A percentile compares a stretch with the other conserved stretches of the same genome.
phyloP scores from a whole-genome alignment of 2,888 invertebrate species.

The Pterobdella sp. region DNA sequence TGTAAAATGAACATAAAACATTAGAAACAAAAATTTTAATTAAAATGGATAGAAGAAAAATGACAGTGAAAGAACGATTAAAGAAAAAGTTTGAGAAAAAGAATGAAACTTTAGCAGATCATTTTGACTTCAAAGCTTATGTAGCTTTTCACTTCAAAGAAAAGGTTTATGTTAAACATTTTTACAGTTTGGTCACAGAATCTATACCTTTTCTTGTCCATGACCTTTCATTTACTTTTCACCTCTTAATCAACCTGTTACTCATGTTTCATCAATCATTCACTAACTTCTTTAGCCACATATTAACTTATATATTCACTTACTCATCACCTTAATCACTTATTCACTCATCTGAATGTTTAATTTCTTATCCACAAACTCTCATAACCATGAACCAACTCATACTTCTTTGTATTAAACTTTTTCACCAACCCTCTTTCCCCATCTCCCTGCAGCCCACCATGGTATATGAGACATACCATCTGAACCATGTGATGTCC shows the following conservation, averaged over 20 bases:
- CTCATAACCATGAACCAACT: background rate
- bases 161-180: slow-evolving; percentile 43
- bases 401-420: background rate
- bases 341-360: background rate
- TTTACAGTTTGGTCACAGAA: too few species aligned
- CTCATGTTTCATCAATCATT: too few species aligned
- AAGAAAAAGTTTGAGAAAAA: slow-evolving; percentile 47
- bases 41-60: background rate
- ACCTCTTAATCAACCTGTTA: too few species aligned
- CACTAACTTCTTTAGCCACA: background rate
- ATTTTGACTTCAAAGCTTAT: slow-evolving; percentile 50
- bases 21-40: too few species aligned
- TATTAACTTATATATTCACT: background rate
- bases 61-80: slow-evolving; percentile 37
- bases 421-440: background rate
- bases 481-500: slow-evolving; percentile 50
- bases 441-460: slow-evolving; percentile 41
- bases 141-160: slow-evolving; percentile 49
- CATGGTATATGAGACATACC: slow-evolving; percentile 48
- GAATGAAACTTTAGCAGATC: slow-evolving; percentile 49
- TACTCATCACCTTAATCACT: background rate
- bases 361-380: background rate
- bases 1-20: too few species aligned
- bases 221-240: too few species aligned
- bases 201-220: too few species aligned